These are phyloP conservation scores for Cynopterus brachyotis DNA, from an alignment of 2,113 vertebrate genomes.

Conservation along the genomic window DNA sequence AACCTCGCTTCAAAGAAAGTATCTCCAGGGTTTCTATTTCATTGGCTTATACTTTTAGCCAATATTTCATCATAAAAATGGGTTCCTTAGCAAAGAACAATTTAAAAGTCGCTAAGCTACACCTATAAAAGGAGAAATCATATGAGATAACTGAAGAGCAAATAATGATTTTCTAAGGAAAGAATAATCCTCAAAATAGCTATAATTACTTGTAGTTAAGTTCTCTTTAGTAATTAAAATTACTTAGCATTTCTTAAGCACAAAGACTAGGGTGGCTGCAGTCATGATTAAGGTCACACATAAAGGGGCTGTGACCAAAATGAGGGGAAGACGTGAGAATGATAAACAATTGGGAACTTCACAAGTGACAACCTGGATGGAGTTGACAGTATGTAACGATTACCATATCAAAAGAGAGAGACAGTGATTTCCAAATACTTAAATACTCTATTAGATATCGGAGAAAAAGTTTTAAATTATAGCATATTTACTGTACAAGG, in stretches of 20 bases:
- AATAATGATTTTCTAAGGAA: not conserved
- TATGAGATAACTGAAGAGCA: not conserved
- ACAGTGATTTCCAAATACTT: not conserved
- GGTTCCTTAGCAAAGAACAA: not conserved
- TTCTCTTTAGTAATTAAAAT: slow-evolving; percentile 38
- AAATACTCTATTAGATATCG: slow-evolving; percentile 16
- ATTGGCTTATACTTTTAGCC: not conserved
- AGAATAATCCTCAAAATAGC: not conserved
- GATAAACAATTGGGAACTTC: not conserved
- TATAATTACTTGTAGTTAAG: slow-evolving; percentile 15
- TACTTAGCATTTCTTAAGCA: slow-evolving; percentile 37
- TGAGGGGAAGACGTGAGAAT: not conserved
- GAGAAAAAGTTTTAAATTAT: slow-evolving; percentile 20
- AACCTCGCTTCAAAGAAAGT: not conserved
- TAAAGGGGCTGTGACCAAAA: slow-evolving; percentile 5
- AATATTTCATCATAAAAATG: not conserved
- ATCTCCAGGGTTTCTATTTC: not conserved
- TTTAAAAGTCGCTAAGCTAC: not conserved
- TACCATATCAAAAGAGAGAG: not conserved
- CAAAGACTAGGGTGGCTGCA: not conserved
- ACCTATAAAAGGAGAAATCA: not conserved
- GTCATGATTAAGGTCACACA: too few species aligned
- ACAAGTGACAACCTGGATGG: not conserved
- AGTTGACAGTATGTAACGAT: not conserved
- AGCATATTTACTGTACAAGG: slow-evolving; percentile 91